phyloP scores from a whole-genome alignment of 2,888 invertebrate species.

The Eristalis arbustorum region DNA sequence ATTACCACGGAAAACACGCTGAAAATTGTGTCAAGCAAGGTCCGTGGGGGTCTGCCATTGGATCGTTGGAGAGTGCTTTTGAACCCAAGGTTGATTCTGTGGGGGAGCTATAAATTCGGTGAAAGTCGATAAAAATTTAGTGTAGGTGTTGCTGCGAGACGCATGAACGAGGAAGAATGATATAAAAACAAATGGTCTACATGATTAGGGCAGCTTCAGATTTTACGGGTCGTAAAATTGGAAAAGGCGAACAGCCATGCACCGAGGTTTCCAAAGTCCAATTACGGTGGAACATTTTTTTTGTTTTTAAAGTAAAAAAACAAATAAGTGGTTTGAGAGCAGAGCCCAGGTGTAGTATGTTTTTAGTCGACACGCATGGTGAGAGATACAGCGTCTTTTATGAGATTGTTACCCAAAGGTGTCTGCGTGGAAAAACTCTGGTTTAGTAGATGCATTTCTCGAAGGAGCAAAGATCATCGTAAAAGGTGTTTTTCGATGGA shows the following conservation, averaged over 20 bases:
- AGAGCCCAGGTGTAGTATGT: background rate
- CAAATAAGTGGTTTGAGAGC: slow-evolving; percentile 4
- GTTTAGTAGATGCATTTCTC: background rate
- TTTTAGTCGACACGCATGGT: background rate
- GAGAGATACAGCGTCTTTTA: background rate
- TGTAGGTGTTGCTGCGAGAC: slow-evolving; percentile 46
- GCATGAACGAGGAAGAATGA: background rate
- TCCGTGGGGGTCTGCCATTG: background rate
- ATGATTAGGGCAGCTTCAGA: slow-evolving; percentile 48
- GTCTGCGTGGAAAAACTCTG: background rate
- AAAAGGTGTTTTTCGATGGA: background rate
- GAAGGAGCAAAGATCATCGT: background rate
- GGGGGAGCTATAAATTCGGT: slow-evolving; percentile 57
- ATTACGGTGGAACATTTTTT: slow-evolving; percentile 8
- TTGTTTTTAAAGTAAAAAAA: background rate
- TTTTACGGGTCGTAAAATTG: slow-evolving; percentile 55
- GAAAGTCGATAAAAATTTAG: slow-evolving; percentile 65
- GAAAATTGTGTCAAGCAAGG: slow-evolving; percentile 46
- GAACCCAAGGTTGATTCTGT: slow-evolving; percentile 10
- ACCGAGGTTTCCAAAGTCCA: slow-evolving; percentile 1
- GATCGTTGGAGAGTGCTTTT: slow-evolving; percentile 24
- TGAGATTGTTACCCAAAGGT: background rate
- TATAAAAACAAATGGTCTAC: slow-evolving; percentile 53
- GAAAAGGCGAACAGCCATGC: slow-evolving; percentile 15
- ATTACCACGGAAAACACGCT: slow-evolving; percentile 15